Evolutionary conservation across 2,113 vertebrate genomes (phyloP), one percentile per base, ranked within the genome.

Genomic region (Rhegmatorhina hoffmannsi): DNA sequence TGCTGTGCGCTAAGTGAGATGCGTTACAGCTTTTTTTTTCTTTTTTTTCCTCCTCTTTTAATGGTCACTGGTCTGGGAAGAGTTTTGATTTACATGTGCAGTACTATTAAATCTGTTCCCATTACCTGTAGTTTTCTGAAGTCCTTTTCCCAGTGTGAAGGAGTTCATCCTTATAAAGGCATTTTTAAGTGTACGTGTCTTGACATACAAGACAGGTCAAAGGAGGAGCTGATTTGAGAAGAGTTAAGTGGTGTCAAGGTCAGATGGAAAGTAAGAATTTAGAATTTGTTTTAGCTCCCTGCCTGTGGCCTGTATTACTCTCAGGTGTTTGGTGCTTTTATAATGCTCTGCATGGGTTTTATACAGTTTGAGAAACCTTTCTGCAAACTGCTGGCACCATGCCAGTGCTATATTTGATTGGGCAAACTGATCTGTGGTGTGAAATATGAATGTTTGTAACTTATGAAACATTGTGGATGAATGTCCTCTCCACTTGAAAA

Each of bases 291-390:
- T 75, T 55, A 59, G 29, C 11, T 72, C 34, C 52, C 94, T 53
- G 34, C 11, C 17, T 89, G 73, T 72, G 53, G 7, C 46, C 21
- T 69, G 0, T 43, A 38, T 76, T 47, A 26, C 25, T 85, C 38
- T 50, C 28, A 43, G 28, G 21, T n/a, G 23, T 87, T 83, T 2
- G 1, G 63, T 43, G 16, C 38, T 70, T 43, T n/a, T 46, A 13
- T 6, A 33, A 9, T 47, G 17, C 15, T 34, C 1, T 82, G n/a
- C 5, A 0, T 4, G 33, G 3, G 2, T 12, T n/a, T 69, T 73
- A 14, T 76, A 49, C 34, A 15, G 25, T 28, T 31, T 86, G 0
- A 50, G 46, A 89, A 89, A 49, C 16, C n/a, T 74, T 86, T 49
- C 70, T 86, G 36, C 47, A 62, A 52, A 38, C 33, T 23, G 50